Conservation (phyloP, 1,140 invertebrate genomes). For the Philotrypesis tridentata region DNA sequence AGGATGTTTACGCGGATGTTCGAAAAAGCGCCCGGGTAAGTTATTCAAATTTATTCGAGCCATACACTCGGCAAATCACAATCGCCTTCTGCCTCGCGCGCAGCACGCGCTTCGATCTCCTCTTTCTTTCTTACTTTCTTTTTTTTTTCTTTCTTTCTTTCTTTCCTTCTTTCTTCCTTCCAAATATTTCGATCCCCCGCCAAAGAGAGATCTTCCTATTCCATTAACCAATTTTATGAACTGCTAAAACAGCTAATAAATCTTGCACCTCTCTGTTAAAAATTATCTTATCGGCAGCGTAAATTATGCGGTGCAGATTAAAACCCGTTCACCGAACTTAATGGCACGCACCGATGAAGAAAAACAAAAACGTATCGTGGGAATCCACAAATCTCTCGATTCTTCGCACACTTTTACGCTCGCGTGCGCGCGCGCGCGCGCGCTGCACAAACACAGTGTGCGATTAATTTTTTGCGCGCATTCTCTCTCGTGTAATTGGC, state of each 20-base stretch:
- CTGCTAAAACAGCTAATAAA: slow-evolving; percentile 4
- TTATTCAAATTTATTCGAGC: neutral
- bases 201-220: neutral
- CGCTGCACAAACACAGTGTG: too few species aligned
- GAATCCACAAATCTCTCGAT: neutral
- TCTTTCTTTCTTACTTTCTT: too few species aligned
- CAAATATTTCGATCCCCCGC: neutral
- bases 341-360: neutral
- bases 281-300: slow-evolving; percentile 2
- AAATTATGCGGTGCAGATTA: slow-evolving; percentile 7
- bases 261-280: neutral
- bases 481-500: neutral
- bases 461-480: neutral
- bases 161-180: too few species aligned
- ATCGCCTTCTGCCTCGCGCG: neutral
- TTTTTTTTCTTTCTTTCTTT: too few species aligned
- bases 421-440: too few species aligned
- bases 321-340: neutral
- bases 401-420: too few species aligned
- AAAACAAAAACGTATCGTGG: neutral
- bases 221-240: neutral
- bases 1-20: too few species aligned
- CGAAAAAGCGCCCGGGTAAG: neutral
- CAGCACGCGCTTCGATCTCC: neutral
- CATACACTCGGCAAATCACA: neutral